These are phyloP conservation scores for Tapirus terrestris DNA, from an alignment of 2,113 vertebrate species.

Conservation along the genomic window DNA sequence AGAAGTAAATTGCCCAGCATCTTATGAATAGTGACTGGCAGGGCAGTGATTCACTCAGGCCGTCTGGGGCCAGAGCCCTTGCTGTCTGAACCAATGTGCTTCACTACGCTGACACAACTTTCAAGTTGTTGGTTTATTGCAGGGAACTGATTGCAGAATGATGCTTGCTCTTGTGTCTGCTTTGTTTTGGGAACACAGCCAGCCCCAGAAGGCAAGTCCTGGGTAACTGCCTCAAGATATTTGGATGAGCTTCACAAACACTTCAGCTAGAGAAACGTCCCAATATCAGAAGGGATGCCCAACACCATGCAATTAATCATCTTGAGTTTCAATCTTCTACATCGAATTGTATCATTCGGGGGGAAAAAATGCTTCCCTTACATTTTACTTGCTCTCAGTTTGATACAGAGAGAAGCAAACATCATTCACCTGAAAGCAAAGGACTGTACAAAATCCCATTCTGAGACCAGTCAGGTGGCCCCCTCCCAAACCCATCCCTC, in stretches of 20 bases:
- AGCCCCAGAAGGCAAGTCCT: not conserved
- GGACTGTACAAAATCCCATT: not conserved
- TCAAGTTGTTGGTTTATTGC: not conserved
- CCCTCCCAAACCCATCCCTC: not conserved
- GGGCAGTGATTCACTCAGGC: not conserved
- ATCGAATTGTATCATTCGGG: not conserved
- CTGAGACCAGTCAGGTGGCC: not conserved
- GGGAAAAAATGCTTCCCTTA: not conserved
- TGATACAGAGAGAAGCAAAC: not conserved
- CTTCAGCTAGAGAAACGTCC: not conserved
- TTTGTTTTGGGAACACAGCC: not conserved
- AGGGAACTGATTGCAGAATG: not conserved
- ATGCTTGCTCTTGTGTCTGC: not conserved
- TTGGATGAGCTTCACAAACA: conserved; percentile 1
- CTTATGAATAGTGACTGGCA: not conserved
- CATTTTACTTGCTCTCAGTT: not conserved
- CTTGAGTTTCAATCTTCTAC: not conserved
- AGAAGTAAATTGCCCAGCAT: not conserved
- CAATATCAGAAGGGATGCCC: not conserved
- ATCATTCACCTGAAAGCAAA: not conserved
- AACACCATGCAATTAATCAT: conserved; percentile 21
- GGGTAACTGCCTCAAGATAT: not conserved
- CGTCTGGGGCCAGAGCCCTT: not conserved
- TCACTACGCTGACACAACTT: not conserved
- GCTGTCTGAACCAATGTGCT: not conserved